Evolutionary conservation across 1,140 invertebrate genomes (phyloP).

Genomic region (Drosophila tani): DNA sequence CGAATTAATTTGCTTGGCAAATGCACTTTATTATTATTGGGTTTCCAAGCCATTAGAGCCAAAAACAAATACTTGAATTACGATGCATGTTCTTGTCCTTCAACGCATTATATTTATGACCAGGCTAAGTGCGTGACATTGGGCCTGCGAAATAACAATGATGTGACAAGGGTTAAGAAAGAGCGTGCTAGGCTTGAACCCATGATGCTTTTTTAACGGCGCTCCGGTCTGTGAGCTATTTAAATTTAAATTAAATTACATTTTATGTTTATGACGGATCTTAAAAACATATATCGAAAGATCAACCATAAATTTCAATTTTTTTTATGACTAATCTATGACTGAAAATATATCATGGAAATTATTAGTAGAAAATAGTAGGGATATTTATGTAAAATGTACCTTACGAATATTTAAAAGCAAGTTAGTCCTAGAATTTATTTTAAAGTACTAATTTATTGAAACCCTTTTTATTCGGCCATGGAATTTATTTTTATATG

Average conservation of each 20-base stretch:
- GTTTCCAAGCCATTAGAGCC: conserved; percentile 33
- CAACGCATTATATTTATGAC: conserved; percentile 34
- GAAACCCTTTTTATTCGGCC: too few species aligned
- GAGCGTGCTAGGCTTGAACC: background rate
- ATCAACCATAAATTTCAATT: background rate
- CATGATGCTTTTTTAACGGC: background rate
- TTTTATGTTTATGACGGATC: background rate
- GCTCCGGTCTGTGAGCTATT: background rate
- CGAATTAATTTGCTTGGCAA: conserved; percentile 45
- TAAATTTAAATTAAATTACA: background rate
- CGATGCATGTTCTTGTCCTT: conserved; percentile 40
- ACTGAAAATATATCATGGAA: background rate
- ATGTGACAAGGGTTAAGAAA: background rate
- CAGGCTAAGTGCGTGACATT: conserved; percentile 27
- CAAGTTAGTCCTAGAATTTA: background rate
- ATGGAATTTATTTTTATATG: too few species aligned
- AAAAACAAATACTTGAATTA: conserved; percentile 25
- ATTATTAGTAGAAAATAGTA: background rate
- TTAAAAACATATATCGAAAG: background rate
- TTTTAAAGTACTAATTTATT: background rate
- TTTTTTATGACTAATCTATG: background rate
- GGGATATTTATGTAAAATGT: background rate
- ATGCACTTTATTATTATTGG: conserved; percentile 51
- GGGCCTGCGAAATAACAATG: background rate
- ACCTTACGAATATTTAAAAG: background rate